A percentile compares a stretch with the other conserved stretches of the same genome.
Conservation (phyloP, 2,888 invertebrate genomes). For the Serrognathus titanus region DNA sequence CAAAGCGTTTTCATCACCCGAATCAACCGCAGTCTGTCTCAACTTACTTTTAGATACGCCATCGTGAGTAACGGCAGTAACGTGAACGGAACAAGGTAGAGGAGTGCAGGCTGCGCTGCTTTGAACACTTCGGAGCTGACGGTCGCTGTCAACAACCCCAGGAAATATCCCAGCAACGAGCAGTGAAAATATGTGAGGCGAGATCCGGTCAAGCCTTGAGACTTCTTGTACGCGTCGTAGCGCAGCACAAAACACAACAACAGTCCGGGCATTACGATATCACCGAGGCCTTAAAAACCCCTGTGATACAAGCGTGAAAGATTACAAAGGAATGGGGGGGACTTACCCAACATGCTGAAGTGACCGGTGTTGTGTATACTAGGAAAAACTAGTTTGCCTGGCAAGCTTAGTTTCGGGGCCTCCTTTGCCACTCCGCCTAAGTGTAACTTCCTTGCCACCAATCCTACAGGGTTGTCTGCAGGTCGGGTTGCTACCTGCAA, state of each 20-base stretch:
- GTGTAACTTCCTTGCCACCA: slow-evolving; percentile 90
- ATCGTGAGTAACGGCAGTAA: slow-evolving; percentile 92
- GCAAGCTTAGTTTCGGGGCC: slow-evolving; percentile 91
- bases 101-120: slow-evolving; percentile 95
- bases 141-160: slow-evolving; percentile 93
- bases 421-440: slow-evolving; percentile 86
- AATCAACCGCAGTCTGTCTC: background rate
- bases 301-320: background rate
- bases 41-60: slow-evolving; percentile 90
- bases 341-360: slow-evolving; percentile 84
- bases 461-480: slow-evolving; percentile 88
- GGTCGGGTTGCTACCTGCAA: slow-evolving; percentile 69
- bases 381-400: slow-evolving; percentile 96
- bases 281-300: slow-evolving; percentile 58
- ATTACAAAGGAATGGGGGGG: background rate
- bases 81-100: slow-evolving; percentile 97
- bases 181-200: slow-evolving; percentile 95
- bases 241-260: slow-evolving; percentile 93
- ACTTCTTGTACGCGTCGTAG: slow-evolving; percentile 96
- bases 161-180: slow-evolving; percentile 93
- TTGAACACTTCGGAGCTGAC: slow-evolving; percentile 97
- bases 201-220: slow-evolving; percentile 57
- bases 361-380: slow-evolving; percentile 95
- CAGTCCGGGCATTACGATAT: slow-evolving; percentile 94
- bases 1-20: background rate